A percentile compares a stretch with the other conserved stretches of the same genome.
These are phyloP conservation scores for Spheniscus humboldti DNA, from an alignment of 2,797 vertebrate species.

Conservation along the genomic window DNA sequence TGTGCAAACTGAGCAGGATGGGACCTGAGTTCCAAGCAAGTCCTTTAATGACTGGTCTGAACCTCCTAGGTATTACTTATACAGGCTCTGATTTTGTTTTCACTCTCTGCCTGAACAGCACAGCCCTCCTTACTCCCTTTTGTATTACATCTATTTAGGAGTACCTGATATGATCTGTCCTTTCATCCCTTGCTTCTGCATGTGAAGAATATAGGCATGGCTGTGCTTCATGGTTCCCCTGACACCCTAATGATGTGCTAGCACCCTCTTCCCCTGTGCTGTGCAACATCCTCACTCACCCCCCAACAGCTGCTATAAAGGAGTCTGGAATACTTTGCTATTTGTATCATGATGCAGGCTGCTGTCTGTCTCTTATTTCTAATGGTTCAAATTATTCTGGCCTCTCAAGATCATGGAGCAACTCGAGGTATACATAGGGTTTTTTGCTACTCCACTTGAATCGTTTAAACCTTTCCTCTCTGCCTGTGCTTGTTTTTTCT, in stretches of 20 bases:
- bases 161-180: not conserved
- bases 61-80: not conserved
- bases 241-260: not conserved
- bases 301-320: not conserved
- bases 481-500: not conserved
- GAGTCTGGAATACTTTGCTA: not conserved
- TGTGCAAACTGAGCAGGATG: not conserved
- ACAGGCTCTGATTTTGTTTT: not conserved
- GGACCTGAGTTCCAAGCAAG: not conserved
- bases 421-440: not conserved
- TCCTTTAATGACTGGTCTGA: not conserved
- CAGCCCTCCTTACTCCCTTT: not conserved
- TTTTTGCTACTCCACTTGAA: not conserved
- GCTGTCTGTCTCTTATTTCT: not conserved
- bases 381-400: not conserved
- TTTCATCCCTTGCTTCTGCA: not conserved
- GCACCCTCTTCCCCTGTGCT: not conserved
- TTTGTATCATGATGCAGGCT: not conserved
- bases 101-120: not conserved
- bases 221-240: not conserved
- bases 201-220: not conserved
- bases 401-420: not conserved
- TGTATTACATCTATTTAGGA: not conserved
- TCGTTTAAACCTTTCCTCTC: constrained; percentile 15
- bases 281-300: not conserved